Percentiles rank a stretch among this genome's conserved stretches.
Conservation (phyloP, 2,888 invertebrate species). For the Andrena bucephala region DNA sequence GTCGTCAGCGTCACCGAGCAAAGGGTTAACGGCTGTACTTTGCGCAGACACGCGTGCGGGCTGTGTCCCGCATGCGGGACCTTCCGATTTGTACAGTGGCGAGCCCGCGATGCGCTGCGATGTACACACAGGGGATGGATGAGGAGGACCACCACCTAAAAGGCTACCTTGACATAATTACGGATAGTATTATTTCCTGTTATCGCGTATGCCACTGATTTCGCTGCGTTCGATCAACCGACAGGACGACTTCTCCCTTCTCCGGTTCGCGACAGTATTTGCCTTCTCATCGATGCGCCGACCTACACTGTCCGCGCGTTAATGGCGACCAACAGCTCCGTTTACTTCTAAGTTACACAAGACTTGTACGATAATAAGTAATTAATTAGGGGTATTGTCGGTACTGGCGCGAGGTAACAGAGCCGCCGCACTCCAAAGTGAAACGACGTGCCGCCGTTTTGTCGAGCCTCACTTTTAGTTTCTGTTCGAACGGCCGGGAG, state of each 20-base stretch:
- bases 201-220: slow-evolving; percentile 31
- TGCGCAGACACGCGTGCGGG: slow-evolving; percentile 26
- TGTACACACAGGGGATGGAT: slow-evolving; percentile 7
- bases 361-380: slow-evolving; percentile 65
- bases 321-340: slow-evolving; percentile 54
- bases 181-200: slow-evolving; percentile 57
- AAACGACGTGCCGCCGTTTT: slow-evolving; percentile 18
- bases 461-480: background rate
- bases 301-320: slow-evolving; percentile 60
- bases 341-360: slow-evolving; percentile 60
- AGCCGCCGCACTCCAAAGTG: slow-evolving; percentile 41
- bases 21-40: slow-evolving; percentile 54
- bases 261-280: slow-evolving; percentile 29
- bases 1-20: slow-evolving; percentile 15
- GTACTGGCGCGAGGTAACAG: slow-evolving; percentile 46
- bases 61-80: slow-evolving; percentile 27
- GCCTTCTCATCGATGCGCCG: slow-evolving; percentile 57
- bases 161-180: slow-evolving; percentile 37
- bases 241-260: slow-evolving; percentile 22
- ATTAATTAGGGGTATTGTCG: slow-evolving; percentile 43
- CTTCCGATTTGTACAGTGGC: slow-evolving; percentile 65
- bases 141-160: slow-evolving; percentile 37
- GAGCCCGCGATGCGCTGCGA: slow-evolving; percentile 45
- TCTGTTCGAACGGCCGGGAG: background rate
- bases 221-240: slow-evolving; percentile 28